phyloP scores from a whole-genome alignment of 2,888 invertebrate genomes.

The Tenthredo mesomela region DNA sequence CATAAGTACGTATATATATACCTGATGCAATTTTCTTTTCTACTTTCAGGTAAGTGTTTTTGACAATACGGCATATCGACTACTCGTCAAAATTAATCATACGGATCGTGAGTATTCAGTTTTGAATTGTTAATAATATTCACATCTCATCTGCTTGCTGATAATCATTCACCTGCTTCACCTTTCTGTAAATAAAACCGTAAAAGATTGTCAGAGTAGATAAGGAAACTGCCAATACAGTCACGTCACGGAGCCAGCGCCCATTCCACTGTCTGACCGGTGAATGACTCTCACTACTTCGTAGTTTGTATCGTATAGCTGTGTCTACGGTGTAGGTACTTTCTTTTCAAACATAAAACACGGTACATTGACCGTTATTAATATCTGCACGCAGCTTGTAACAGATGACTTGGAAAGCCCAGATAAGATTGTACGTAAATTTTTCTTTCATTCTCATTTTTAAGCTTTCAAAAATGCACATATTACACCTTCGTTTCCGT shows the following conservation, averaged over 20 bases:
- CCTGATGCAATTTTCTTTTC: neutral
- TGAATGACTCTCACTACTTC: conserved; percentile 20
- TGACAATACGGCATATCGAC: neutral
- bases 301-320: neutral
- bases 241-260: neutral
- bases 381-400: conserved; percentile 24
- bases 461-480: conserved; percentile 1
- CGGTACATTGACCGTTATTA: conserved; percentile 24
- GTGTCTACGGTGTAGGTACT: neutral
- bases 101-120: conserved; percentile 1
- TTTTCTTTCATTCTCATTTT: conserved; percentile 3
- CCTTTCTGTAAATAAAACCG: neutral
- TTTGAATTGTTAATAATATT: neutral
- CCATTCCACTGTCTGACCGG: conserved; percentile 16
- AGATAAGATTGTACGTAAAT: conserved; percentile 2
- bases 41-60: conserved; percentile 39
- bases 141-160: neutral
- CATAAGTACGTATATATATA: neutral
- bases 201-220: neutral
- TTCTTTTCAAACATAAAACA: conserved; percentile 16
- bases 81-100: neutral
- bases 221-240: neutral
- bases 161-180: neutral
- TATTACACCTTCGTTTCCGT: neutral
- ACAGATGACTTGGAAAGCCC: conserved; percentile 30